phyloP scores from a whole-genome alignment of 2,113 vertebrate genomes.

The Pelecanus crispus region DNA sequence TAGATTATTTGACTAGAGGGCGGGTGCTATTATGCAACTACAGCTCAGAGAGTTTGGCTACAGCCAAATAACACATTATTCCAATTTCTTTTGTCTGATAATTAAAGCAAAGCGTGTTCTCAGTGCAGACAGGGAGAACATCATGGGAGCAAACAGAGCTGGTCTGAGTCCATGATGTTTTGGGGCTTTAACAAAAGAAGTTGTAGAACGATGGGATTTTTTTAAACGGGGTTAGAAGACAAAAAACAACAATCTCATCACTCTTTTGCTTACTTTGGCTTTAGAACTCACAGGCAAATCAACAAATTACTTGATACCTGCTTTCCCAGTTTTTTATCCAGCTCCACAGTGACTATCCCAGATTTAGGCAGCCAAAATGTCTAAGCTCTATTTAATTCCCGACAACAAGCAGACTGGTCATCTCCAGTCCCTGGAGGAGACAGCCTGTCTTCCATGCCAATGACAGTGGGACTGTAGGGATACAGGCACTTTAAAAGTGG shows the following conservation, averaged over 20 bases:
- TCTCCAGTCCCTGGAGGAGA: not conserved
- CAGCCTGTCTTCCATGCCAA: not conserved
- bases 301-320: not conserved
- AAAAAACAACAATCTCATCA: not conserved
- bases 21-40: too few species aligned
- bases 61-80: not conserved
- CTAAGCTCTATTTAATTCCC: not conserved
- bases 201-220: not conserved
- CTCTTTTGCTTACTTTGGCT: not conserved
- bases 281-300: not conserved
- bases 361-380: not conserved
- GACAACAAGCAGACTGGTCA: not conserved
- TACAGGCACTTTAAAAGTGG: not conserved
- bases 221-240: not conserved
- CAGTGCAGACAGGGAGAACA: not conserved
- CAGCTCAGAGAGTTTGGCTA: not conserved
- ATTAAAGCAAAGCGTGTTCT: not conserved
- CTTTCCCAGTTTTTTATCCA: not conserved
- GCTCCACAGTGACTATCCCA: not conserved
- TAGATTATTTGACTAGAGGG: not conserved
- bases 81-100: not conserved
- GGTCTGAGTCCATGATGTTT: accelerated
- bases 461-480: not conserved
- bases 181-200: not conserved
- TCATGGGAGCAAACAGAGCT: not conserved